Percentiles rank a stretch among this genome's conserved stretches.
Evolutionary conservation across 1,140 invertebrate species (phyloP).

Genomic region (Danaus plexippus): DNA sequence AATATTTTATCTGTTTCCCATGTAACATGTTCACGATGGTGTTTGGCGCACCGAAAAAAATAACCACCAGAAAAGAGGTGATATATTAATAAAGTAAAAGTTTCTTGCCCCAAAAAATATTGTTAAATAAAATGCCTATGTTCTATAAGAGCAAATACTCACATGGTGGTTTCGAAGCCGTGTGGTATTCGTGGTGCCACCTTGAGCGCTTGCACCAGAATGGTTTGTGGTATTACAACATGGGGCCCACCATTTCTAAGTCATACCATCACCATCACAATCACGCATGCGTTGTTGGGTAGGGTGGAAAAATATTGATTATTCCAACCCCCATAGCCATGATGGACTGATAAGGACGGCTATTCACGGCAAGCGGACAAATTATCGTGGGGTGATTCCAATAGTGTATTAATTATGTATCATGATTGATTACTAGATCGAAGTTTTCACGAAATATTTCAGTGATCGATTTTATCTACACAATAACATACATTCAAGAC

Average conservation of each 20-base stretch:
- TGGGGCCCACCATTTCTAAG: slow-evolving; percentile 44
- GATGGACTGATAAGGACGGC: slow-evolving; percentile 53
- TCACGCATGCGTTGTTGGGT: slow-evolving; percentile 56
- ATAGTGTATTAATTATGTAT: slow-evolving; percentile 62
- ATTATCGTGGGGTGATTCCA: slow-evolving; percentile 55
- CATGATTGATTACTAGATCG: slow-evolving; percentile 48
- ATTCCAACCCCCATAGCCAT: slow-evolving; percentile 52
- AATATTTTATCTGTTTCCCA: no score
- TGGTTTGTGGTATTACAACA: slow-evolving; percentile 35
- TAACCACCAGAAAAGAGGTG: no score
- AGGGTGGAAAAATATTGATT: slow-evolving; percentile 61
- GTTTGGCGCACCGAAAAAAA: no score
- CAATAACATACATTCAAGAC: neutral
- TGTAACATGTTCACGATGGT: no score
- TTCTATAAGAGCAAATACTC: slow-evolving; percentile 22
- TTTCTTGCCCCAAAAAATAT: no score
- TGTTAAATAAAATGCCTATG: no score
- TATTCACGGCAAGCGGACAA: slow-evolving; percentile 49
- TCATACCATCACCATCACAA: slow-evolving; percentile 54
- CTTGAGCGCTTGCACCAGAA: slow-evolving; percentile 31
- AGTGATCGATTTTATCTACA: slow-evolving; percentile 12
- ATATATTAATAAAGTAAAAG: no score
- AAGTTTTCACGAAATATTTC: slow-evolving; percentile 19
- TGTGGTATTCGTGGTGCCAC: slow-evolving; percentile 24
- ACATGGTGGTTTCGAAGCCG: slow-evolving; percentile 37